Percentiles rank a stretch among this genome's conserved stretches.
phyloP scores from a whole-genome alignment of 2,113 vertebrate genomes.

The Connochaetes taurinus region DNA sequence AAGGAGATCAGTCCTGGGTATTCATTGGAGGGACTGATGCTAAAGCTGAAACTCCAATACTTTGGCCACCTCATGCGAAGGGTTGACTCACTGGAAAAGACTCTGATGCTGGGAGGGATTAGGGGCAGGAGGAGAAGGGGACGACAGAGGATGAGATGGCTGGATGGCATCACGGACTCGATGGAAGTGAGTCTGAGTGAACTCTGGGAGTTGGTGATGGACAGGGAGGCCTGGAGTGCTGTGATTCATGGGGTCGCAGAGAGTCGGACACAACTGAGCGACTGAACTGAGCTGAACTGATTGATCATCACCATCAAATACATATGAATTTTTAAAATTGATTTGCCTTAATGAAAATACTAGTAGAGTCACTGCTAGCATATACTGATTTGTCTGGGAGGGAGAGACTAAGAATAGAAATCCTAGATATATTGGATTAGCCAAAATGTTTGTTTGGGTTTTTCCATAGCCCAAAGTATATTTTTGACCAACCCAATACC shows the following conservation, averaged over 20 bases:
- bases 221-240: too few species aligned
- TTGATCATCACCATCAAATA: not conserved
- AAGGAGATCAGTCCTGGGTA: too few species aligned
- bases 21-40: too few species aligned
- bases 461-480: not conserved
- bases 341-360: not conserved
- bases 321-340: not conserved
- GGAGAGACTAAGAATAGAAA: not conserved
- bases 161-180: too few species aligned
- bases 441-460: not conserved
- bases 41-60: too few species aligned
- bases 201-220: too few species aligned
- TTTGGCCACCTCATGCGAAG: too few species aligned
- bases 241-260: accelerated
- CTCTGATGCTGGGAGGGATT: too few species aligned
- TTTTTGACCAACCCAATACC: not conserved
- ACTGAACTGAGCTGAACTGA: not conserved
- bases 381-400: not conserved
- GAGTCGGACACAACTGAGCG: accelerated
- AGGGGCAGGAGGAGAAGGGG: too few species aligned
- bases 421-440: not conserved
- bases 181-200: too few species aligned
- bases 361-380: not conserved
- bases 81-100: too few species aligned
- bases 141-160: accelerated